phyloP scores from a whole-genome alignment of 53 echinoderm and acorn worm species.

The Paelopatides confundens region DNA sequence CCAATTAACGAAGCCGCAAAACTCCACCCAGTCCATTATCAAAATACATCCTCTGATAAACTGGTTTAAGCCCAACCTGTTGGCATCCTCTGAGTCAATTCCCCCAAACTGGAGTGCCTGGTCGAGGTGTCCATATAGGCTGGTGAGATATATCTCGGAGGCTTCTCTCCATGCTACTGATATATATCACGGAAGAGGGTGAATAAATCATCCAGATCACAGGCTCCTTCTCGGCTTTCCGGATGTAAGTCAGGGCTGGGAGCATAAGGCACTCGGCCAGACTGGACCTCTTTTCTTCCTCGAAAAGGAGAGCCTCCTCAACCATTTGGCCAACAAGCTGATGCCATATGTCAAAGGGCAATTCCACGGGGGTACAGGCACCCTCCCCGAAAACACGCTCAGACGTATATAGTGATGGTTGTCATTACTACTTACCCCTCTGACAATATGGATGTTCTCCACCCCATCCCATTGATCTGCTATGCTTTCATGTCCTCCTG shows the following conservation, averaged over 20 bases:
- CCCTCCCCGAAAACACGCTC: not conserved
- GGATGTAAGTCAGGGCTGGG: slow-evolving; percentile 40
- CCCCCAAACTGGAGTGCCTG: too few relatives aligned
- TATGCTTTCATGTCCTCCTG: not conserved
- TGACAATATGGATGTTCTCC: slow-evolving; percentile 17
- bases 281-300: slow-evolving; percentile 19
- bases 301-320: not conserved
- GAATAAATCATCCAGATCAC: slow-evolving; percentile 62
- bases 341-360: slow-evolving; percentile 4
- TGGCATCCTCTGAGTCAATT: too few relatives aligned
- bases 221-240: slow-evolving; percentile 44
- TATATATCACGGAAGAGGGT: slow-evolving; percentile 51
- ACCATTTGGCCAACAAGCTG: slow-evolving; percentile 11
- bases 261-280: slow-evolving; percentile 50
- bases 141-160: slow-evolving; percentile 42
- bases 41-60: too few relatives aligned
- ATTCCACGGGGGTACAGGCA: slow-evolving; percentile 6
- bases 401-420: not conserved
- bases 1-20: too few relatives aligned
- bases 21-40: too few relatives aligned
- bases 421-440: too few relatives aligned
- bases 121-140: slow-evolving; percentile 50
- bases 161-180: slow-evolving; percentile 36
- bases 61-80: too few relatives aligned
- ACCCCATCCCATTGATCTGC: not conserved